Base-by-base conservation (phyloP, 2,797 vertebrate genomes). In the Hyperoplus lanceolatus region DNA sequence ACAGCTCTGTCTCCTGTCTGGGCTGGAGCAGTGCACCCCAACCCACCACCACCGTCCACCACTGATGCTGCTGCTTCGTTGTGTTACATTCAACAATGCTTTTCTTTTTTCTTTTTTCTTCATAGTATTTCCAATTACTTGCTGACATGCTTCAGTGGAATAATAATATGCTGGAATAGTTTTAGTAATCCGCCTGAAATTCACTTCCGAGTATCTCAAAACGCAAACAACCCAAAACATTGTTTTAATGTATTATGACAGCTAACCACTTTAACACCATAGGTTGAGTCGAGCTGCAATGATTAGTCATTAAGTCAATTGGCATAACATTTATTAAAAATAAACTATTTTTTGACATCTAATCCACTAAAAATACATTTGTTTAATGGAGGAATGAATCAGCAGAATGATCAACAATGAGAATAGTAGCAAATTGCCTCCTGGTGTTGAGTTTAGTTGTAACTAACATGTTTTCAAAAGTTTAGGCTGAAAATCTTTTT, bases 1-100 rank as follows among this genome's bases (percentile, higher is more conserved):
- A 36, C 43, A 54, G 82, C 70, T 70, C 73, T 63, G 83, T 80
- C 82, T 89, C 79, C 61, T 61, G 79, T 87, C 84, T 83, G 75
- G 63, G 48, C 75, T 60, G 67, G 56, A 63, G 46, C 75, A 58
- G 46, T 4, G 61, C 75, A 73, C 59, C 29, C 29, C 29, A 29
- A 50, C 49, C 71, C 53, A 59, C 18, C n/a, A 62, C 72, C 63
- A 60, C 15, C 12, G 50, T 56, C 65, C 63, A 13, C 65, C 38
- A 4, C 56, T 7, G 60, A 73, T 51, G 54, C 43, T 41, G 36
- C 43, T 45, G 55, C 74, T 68, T 65, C 82, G 65, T 68, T 76
- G 63, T 50, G 70, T 79, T 64, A 18, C 8, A 1, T 50, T 39
- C 46, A 9, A 56, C 3, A 48, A 29, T 8, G 5, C 16, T 60